Evolutionary conservation across 2,113 vertebrate genomes (phyloP), one percentile per base, ranked within the genome.

Genomic region (Passer domesticus): DNA sequence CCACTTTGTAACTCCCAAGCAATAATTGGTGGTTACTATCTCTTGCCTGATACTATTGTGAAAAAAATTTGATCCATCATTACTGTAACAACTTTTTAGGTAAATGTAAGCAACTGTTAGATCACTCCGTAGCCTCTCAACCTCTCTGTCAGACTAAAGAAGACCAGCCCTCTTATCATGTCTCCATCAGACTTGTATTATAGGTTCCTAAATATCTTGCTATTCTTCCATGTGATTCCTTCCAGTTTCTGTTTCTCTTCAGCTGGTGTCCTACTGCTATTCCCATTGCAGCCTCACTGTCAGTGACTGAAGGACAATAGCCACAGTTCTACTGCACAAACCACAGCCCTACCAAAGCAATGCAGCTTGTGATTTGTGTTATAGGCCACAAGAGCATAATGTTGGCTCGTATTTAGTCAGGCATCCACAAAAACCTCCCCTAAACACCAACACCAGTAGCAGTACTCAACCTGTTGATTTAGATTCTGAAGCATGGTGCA

Each of bases 191-290:
- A 35, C 2, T 20, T 8, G 2, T n/a, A 31, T 5, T 47, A 12
- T 17, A 25, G 2, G 3, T 39, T 70, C 41, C 62, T 52, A 22
- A 74, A 49, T 13, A 74, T 19, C 37, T 80, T 77, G 16, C 2
- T 52, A 2, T 31, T 12, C 19, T 31, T 84, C 13, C 14, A 15
- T 1, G 0, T 15, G 11, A 47, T 60, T 31, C 13, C 35, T 72
- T 44, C 8, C 11, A 47, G 14, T 60, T 72, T 78, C 15, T 8
- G 1, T 55, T 69, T 75, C 21, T 82, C 6, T 68, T 90, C 28
- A 64, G 0, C 5, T 47, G 27, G 5, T 6, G 10, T 6, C 11
- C 15, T 85, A 15, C 11, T 55, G 2, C 22, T 74, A 46, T 55
- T 83, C 24, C 46, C 55, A 13, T 14, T 27, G 21, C 21, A 88